Percentiles rank a stretch among this genome's conserved stretches.
Evolutionary conservation across 2,888 invertebrate species (phyloP).

Genomic region (Trisateles emortualis): DNA sequence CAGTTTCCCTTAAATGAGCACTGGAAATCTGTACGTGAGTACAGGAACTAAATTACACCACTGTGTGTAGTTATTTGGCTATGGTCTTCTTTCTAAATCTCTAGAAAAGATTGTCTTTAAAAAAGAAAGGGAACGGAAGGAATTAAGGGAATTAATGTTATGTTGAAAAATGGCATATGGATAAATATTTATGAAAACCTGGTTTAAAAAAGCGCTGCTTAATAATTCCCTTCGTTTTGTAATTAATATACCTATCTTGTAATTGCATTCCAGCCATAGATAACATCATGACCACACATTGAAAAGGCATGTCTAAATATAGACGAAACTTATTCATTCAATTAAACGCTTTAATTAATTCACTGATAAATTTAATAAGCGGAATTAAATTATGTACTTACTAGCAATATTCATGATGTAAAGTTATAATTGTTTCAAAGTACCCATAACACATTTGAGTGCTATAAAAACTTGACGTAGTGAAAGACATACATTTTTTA

Average conservation of each 20-base stretch:
- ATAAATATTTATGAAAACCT: no score
- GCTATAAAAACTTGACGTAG: conserved; percentile 4
- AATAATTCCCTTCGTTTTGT: neutral
- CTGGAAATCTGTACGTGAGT: no score
- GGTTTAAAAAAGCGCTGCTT: no score
- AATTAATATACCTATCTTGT: neutral
- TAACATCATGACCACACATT: neutral
- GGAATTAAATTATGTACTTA: neutral
- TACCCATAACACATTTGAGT: conserved; percentile 7
- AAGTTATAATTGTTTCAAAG: conserved; percentile 11
- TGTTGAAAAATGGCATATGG: no score
- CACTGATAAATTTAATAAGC: neutral
- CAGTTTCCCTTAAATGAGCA: no score
- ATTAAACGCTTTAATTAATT: conserved; percentile 5
- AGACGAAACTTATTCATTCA: neutral
- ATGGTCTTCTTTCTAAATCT: no score
- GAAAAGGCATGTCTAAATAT: neutral
- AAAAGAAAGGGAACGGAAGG: no score
- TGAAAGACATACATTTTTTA: conserved; percentile 15
- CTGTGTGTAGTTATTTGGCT: no score
- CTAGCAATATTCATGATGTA: conserved; percentile 11
- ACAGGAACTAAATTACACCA: no score
- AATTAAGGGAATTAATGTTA: no score
- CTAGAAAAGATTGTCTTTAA: no score
- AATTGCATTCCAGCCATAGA: neutral